Percentiles rank a stretch among this genome's conserved stretches.
Evolutionary conservation across 2,888 invertebrate genomes (phyloP).

Genomic region (Tortricodes alternella): DNA sequence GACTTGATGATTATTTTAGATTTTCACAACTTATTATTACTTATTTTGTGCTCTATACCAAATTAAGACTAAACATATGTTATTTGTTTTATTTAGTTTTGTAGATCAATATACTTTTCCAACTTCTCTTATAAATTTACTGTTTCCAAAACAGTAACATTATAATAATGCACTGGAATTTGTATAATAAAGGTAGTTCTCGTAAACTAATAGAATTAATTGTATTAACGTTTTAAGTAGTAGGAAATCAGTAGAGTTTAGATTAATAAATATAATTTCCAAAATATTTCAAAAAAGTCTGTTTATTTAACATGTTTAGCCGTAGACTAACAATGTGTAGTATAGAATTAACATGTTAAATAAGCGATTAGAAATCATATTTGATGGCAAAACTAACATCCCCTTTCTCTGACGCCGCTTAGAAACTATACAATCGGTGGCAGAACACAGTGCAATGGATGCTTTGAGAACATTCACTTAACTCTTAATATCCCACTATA

Average conservation of each 20-base stretch:
- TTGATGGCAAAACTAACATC: constrained; percentile 71
- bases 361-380: constrained; percentile 51
- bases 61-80: constrained; percentile 60
- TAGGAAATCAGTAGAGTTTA: constrained; percentile 73
- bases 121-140: constrained; percentile 51
- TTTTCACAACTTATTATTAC: constrained; percentile 49
- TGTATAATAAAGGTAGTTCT: constrained; percentile 61
- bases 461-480: constrained; percentile 48
- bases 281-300: constrained; percentile 78
- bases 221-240: constrained; percentile 77
- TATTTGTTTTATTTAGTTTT: constrained; percentile 67
- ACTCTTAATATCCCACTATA: constrained; percentile 51
- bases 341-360: constrained; percentile 73
- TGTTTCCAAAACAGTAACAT: constrained; percentile 57
- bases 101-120: constrained; percentile 48
- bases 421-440: constrained; percentile 44
- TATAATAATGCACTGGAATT: constrained; percentile 47
- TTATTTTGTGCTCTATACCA: constrained; percentile 64
- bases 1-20: constrained; percentile 40
- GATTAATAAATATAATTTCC: constrained; percentile 81
- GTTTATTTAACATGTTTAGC: constrained; percentile 83
- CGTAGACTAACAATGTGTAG: constrained; percentile 81
- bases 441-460: constrained; percentile 4
- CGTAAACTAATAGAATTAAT: constrained; percentile 77
- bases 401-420: constrained; percentile 63